phyloP scores from a whole-genome alignment of 2,888 invertebrate genomes.

The Serrognathus titanus region DNA sequence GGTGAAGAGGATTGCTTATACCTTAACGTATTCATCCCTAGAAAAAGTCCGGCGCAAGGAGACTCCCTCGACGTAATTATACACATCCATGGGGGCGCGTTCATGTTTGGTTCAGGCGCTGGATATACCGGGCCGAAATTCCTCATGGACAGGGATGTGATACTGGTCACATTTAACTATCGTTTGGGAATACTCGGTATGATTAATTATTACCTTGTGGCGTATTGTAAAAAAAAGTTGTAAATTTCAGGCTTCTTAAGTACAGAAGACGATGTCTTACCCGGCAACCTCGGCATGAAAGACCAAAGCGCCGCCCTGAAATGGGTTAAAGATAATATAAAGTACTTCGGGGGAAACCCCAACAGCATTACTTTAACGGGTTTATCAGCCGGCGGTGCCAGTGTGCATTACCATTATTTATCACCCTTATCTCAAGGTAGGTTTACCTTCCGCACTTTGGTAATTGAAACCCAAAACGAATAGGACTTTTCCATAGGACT shows the following conservation, averaged over 20 bases:
- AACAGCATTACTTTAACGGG: conserved; percentile 62
- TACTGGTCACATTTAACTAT: conserved; percentile 64
- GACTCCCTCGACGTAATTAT: conserved; percentile 56
- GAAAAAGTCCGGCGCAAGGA: conserved; percentile 24
- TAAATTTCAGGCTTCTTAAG: conserved; percentile 61
- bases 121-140: conserved; percentile 53
- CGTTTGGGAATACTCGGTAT: conserved; percentile 62
- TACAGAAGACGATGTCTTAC: conserved; percentile 61
- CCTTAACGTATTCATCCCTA: conserved; percentile 58
- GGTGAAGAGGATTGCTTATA: conserved; percentile 64
- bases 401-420: conserved; percentile 67
- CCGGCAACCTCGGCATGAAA: conserved; percentile 67
- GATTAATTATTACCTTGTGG: neutral
- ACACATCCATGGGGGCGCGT: conserved; percentile 61
- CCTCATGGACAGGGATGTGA: conserved; percentile 60
- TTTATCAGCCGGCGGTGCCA: conserved; percentile 66
- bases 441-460: neutral
- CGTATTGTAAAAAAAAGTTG: neutral
- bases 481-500: conserved; percentile 45
- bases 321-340: conserved; percentile 65
- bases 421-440: conserved; percentile 57
- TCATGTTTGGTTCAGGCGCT: conserved; percentile 58
- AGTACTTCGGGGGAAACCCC: conserved; percentile 65
- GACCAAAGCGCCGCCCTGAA: conserved; percentile 65
- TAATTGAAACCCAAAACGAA: too few species aligned